phyloP scores from a whole-genome alignment of 2,113 vertebrate species.

The Microcebus tavaratra region DNA sequence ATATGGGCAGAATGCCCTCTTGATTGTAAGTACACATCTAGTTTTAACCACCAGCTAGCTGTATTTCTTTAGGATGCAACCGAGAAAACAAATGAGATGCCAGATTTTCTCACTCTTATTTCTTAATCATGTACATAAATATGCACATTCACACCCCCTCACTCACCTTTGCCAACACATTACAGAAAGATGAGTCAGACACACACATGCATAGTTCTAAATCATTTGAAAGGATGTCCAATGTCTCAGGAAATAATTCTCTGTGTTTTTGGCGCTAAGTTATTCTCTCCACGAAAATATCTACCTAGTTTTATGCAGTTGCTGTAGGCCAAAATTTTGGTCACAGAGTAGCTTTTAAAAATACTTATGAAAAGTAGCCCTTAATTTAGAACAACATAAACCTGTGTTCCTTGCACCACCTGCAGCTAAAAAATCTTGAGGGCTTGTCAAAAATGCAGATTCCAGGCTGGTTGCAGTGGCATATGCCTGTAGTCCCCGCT shows the following conservation, averaged over 20 bases:
- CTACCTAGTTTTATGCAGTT: conserved; percentile 18
- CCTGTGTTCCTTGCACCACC: not conserved
- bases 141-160: not conserved
- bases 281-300: conserved; percentile 40
- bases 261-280: not conserved
- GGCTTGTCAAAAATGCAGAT: conserved; percentile 16
- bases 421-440: not conserved
- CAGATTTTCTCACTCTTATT: conserved; percentile 23
- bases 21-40: not conserved
- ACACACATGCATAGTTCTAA: not conserved
- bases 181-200: not conserved
- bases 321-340: not conserved
- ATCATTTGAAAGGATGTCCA: not conserved
- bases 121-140: not conserved
- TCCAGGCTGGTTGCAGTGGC: not conserved
- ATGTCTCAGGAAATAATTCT: not conserved
- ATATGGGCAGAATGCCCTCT: not conserved
- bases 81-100: not conserved
- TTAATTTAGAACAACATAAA: conserved; percentile 12
- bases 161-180: not conserved
- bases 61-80: not conserved
- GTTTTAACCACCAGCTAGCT: not conserved
- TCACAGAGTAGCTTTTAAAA: not conserved
- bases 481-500: not conserved
- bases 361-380: not conserved